Base-by-base conservation (phyloP, 2,888 invertebrate species). In the Lasioglossum marginatum region DNA sequence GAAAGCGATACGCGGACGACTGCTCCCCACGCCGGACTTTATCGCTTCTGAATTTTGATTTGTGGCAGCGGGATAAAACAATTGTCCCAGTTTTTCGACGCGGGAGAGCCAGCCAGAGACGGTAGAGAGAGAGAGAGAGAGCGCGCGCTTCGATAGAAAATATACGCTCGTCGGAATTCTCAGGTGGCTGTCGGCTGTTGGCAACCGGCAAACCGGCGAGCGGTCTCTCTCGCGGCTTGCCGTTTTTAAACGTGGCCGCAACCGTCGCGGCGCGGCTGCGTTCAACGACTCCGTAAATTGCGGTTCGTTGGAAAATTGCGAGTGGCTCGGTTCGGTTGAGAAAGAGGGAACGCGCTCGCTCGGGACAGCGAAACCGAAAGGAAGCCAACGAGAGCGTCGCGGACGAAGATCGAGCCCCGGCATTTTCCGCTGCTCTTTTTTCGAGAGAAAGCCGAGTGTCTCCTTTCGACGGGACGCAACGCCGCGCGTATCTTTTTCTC, bases 351-450 rank as follows among this genome's bases (percentile, higher is more conserved):
- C 16, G 57, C n/a, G 57, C 57, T n/a, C 43, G n/a, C 12, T 2
- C 16, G 40, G 66, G n/a, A 5, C 4, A 43, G 63, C 57, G 76
- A 79, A 79, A 79, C 63, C 45, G 80, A 80, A 74, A 40, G 74
- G 80, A 70, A 37, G 57, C 68, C 57, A 34, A 31, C n/a, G 19
- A 57, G 70, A 57, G 78, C 79, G 52, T 57, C 52, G 82, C 68
- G 74, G 27, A 70, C 57, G 74, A 72, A 60, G 73, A 82, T 57
- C 12, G 45, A 74, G 31, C 31, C 16, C 2, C 31, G 43, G 43
- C 34, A 57, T 31, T 37, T 23, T 23, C 68, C 37, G 68, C 73
- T 52, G 27, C 52, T 73, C 31, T 31, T 63, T 63, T 31, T 31
- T 19, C 31, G 19, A 31, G 31, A 31, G 60, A 23, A 2, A 5